Conservation (phyloP, 2,797 vertebrate species). For the Hoplostethus mediterraneus region DNA sequence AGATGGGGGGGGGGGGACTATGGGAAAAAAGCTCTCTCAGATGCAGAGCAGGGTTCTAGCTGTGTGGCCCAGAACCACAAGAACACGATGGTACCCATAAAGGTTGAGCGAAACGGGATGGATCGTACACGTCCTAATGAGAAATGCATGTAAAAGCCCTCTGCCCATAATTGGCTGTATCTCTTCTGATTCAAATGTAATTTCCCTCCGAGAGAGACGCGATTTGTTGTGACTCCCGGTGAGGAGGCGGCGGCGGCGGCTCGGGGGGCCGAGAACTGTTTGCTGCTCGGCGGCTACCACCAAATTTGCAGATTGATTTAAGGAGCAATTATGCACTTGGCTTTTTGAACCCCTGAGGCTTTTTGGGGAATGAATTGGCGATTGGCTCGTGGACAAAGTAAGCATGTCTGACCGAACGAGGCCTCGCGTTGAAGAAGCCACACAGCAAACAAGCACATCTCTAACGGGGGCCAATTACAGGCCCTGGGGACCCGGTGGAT, state of each 20-base stretch:
- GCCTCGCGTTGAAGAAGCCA: constrained; percentile 69
- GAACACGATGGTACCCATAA: constrained; percentile 63
- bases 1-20: constrained; percentile 27
- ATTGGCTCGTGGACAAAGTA: constrained; percentile 82
- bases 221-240: constrained; percentile 48
- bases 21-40: constrained; percentile 18
- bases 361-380: constrained; percentile 71
- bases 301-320: constrained; percentile 83
- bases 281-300: constrained; percentile 72
- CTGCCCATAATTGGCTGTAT: constrained; percentile 68
- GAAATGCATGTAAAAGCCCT: constrained; percentile 64
- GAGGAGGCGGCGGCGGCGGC: constrained; percentile 31
- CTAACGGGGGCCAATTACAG: constrained; percentile 49
- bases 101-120: constrained; percentile 65
- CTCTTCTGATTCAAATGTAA: constrained; percentile 58
- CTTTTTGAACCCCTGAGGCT: constrained; percentile 82
- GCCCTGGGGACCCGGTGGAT: constrained; percentile 59
- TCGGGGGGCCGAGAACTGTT: constrained; percentile 69
- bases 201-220: constrained; percentile 54
- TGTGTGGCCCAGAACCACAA: constrained; percentile 75
- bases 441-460: constrained; percentile 74
- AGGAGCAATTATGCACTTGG: constrained; percentile 84
- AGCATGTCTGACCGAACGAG: constrained; percentile 77
- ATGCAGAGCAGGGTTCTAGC: constrained; percentile 45
- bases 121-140: constrained; percentile 57